Conservation (phyloP, 2,888 invertebrate genomes). For the Hedya salicella region DNA sequence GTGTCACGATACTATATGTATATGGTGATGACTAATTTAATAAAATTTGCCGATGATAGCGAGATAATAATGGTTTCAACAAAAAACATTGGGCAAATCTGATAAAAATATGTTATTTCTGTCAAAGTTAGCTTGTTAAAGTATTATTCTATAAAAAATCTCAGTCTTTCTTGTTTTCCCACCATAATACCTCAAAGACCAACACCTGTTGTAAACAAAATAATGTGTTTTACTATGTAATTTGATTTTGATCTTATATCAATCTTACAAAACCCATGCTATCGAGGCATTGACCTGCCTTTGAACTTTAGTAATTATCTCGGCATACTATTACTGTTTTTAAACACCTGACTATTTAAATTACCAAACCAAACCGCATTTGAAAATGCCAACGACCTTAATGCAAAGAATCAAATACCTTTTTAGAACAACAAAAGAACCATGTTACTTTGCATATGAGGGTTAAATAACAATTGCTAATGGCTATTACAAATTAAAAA, state of each 20-base stretch:
- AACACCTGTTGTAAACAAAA: background rate
- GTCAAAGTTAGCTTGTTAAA: no score
- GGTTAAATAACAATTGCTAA: constrained; percentile 31
- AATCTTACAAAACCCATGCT: background rate
- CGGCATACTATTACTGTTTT: background rate
- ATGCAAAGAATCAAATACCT: background rate
- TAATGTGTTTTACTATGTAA: background rate
- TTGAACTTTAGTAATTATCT: constrained; percentile 10
- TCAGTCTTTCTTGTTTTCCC: no score
- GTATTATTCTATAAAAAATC: no score
- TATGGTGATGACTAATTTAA: constrained; percentile 17
- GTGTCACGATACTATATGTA: constrained; percentile 16
- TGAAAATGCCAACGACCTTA: background rate
- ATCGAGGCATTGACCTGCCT: constrained; percentile 9
- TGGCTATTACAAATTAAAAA: constrained; percentile 39
- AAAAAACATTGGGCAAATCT: background rate
- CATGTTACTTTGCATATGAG: constrained; percentile 2
- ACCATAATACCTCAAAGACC: no score
- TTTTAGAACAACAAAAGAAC: background rate
- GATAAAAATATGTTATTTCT: no score
- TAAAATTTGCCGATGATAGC: background rate
- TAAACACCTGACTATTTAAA: constrained; percentile 7
- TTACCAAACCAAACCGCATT: background rate
- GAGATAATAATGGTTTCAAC: background rate
- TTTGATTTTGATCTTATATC: background rate